Percentiles rank a stretch among this genome's conserved stretches.
These are phyloP conservation scores for Boloria euphrosyne DNA, from an alignment of 2,888 invertebrate genomes.

Conservation along the genomic window DNA sequence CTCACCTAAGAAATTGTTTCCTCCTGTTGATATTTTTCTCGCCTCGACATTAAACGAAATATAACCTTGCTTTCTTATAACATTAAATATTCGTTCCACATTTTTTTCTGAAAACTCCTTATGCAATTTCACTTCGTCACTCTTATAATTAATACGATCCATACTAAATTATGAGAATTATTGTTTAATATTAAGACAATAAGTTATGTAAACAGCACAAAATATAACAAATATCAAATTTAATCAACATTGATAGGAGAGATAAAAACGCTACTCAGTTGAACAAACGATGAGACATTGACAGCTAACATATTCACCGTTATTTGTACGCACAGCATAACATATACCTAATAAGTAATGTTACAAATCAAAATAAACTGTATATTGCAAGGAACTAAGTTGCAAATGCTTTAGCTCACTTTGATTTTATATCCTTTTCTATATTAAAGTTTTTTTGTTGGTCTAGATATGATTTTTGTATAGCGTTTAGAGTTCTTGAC, in stretches of 20 bases:
- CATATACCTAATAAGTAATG: neutral
- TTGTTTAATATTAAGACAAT: neutral
- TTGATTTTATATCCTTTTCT: too few species aligned
- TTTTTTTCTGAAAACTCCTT: constrained; percentile 32
- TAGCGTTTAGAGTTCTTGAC: too few species aligned
- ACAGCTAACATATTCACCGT: neutral
- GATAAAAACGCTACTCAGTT: constrained; percentile 1
- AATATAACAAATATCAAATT: neutral
- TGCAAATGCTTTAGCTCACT: neutral
- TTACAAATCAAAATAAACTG: neutral
- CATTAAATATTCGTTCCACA: constrained; percentile 35
- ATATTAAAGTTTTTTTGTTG: too few species aligned
- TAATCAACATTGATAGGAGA: constrained; percentile 7
- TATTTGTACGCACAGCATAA: neutral
- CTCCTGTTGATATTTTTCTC: constrained; percentile 47
- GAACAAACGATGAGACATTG: neutral
- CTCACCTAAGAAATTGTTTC: constrained; percentile 53
- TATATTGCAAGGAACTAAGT: neutral
- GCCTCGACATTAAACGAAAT: constrained; percentile 40
- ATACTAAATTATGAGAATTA: constrained; percentile 1
- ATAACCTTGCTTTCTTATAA: constrained; percentile 47
- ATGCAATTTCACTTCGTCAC: constrained; percentile 16
- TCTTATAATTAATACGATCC: constrained; percentile 19
- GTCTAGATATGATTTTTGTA: too few species aligned
- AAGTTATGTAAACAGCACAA: neutral